These are phyloP conservation scores for Protobothrops flavoviridis DNA, from an alignment of 2,113 vertebrate species.

Conservation along the genomic window DNA sequence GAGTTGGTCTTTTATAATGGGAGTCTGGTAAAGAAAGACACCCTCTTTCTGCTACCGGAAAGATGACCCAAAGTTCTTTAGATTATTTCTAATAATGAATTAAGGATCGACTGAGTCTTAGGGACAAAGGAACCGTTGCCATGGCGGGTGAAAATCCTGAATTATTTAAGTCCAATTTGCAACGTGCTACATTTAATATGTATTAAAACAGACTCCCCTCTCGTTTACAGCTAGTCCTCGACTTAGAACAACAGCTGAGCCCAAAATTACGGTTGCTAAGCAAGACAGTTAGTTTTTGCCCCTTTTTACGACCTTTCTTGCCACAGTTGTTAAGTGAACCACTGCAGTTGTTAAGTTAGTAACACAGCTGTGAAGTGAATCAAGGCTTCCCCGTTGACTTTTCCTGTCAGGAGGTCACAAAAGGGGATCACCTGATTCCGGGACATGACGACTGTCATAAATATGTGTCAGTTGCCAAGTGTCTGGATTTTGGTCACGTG, in stretches of 20 bases:
- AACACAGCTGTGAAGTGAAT: background rate
- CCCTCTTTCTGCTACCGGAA: background rate
- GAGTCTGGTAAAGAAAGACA: background rate
- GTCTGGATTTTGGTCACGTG: too few species aligned
- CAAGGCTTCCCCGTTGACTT: background rate
- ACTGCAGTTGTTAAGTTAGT: too few species aligned
- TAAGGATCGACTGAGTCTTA: background rate
- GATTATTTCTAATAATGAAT: background rate
- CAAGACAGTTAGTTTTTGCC: background rate
- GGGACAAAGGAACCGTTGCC: background rate
- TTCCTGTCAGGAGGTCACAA: background rate
- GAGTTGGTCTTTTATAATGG: background rate
- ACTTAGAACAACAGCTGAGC: background rate
- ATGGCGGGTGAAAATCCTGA: background rate
- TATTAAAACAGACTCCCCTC: constrained; percentile 20
- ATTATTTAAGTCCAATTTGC: background rate
- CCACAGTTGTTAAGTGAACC: too few species aligned
- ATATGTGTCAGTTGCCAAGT: too few species aligned
- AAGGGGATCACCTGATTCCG: background rate
- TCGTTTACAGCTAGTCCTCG: background rate
- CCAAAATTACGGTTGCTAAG: background rate
- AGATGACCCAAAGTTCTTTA: background rate
- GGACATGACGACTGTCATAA: background rate
- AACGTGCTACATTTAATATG: background rate
- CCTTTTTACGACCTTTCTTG: too few species aligned